Evolutionary conservation across 2,888 invertebrate genomes (phyloP), one percentile per base, ranked within the genome.

Genomic region (Nomada fucata): DNA sequence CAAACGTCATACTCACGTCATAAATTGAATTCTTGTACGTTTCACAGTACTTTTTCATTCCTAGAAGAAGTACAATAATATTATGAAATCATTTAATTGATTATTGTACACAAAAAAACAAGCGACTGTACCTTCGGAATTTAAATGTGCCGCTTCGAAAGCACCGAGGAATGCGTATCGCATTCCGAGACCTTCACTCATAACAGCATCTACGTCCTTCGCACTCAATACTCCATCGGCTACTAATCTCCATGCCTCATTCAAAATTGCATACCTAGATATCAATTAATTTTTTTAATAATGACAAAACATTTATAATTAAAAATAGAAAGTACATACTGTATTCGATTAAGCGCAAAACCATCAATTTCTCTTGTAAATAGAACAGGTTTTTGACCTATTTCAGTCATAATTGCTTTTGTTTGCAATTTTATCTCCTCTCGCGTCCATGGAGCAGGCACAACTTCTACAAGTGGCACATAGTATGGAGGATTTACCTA

Each of bases 111-210:
- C 13, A 47, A 47, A 10, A 10, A 11, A 47, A 47, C 15, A 47
- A 47, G 15, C 3, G 47, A 47, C 13, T 47, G 4, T 47, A 94
- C 98, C 98, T 94, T 98, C 97, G 15, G 99, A 98, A 93, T 99
- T 99, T 79, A 99, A 95, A 94, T 98, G 98, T 0, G 98, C 97
- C 0, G 98, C 98, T 95, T 99, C 98, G 84, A 99, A 94, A 0
- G 98, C 97, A 3, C 99, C 99, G 79, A 99, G 95, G 94, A 99
- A 99, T 10, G 99, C 99, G 92, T 99, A 99, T 67, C 99, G 95
- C 96, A 98, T 97, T 15, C 99, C 99, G 55, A 99, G 95, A 13
- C 99, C 99, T 92, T 98, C 97, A 0, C 97, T 97, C 96, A 99
- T 98, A 0, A 99, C 98, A 89, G 96, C 97, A 91, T 99, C 99